Evolutionary conservation across 1,140 invertebrate genomes (phyloP).

Genomic region (Calycopis cecrops): DNA sequence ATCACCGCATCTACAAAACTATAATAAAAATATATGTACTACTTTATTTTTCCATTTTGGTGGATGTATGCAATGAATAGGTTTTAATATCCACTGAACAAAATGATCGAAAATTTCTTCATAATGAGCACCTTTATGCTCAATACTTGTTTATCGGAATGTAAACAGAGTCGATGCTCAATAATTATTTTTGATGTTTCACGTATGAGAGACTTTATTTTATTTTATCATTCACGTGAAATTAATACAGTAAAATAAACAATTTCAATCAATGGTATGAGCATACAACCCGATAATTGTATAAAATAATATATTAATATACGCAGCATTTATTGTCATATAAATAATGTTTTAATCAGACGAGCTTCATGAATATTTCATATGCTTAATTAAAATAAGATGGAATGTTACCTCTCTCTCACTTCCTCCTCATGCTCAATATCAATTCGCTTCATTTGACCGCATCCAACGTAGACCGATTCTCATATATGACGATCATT

Average conservation of each 20-base stretch:
- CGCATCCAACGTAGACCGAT: no score
- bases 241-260: slow-evolving; percentile 8
- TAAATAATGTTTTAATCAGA: no score
- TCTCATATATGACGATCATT: no score
- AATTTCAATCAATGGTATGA: not conserved
- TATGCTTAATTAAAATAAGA: slow-evolving; percentile 4
- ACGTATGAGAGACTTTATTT: not conserved
- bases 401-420: no score
- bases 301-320: slow-evolving; percentile 8
- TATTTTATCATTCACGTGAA: slow-evolving; percentile 9
- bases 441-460: no score
- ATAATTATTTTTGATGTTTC: not conserved
- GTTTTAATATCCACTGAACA: not conserved
- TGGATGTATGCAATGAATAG: not conserved
- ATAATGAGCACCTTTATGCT: slow-evolving; percentile 7
- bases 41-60: not conserved
- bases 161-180: not conserved
- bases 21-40: not conserved
- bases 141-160: not conserved
- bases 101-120: not conserved
- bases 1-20: not conserved
- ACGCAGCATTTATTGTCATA: not conserved
- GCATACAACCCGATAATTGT: slow-evolving; percentile 1
- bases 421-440: no score
- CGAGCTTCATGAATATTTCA: slow-evolving; percentile 9